phyloP scores from a whole-genome alignment of 2,888 invertebrate genomes.

The Byasa hedistus region DNA sequence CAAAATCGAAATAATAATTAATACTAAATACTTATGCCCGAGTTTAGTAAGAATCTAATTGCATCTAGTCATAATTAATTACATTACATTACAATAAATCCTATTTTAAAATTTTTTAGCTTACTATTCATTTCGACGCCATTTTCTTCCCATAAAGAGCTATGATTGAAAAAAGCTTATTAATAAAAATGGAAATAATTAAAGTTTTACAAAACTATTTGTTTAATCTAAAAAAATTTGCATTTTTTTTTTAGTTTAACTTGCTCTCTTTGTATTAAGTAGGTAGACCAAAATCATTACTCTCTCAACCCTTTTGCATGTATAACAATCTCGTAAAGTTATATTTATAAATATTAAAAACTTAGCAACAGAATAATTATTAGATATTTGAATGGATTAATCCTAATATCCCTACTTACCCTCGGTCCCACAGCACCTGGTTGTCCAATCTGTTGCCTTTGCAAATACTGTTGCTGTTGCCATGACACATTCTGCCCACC shows the following conservation, averaged over 20 bases:
- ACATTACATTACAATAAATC: not conserved
- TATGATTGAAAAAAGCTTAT: conserved; percentile 9
- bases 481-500: conserved; percentile 72
- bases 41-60: too few species aligned
- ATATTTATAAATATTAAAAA: too few species aligned
- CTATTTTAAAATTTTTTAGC: not conserved
- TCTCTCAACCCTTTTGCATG: too few species aligned
- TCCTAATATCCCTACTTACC: conserved; percentile 49
- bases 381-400: not conserved
- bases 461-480: conserved; percentile 76
- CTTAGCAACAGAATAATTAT: too few species aligned
- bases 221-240: too few species aligned
- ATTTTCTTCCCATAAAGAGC: conserved; percentile 16
- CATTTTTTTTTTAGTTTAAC: too few species aligned
- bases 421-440: conserved; percentile 75
- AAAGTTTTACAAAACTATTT: too few species aligned
- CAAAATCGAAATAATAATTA: not conserved
- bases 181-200: conserved; percentile 29
- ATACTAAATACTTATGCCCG: not conserved
- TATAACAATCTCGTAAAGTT: too few species aligned
- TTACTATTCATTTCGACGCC: conserved; percentile 16
- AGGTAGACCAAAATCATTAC: too few species aligned
- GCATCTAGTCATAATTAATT: not conserved
- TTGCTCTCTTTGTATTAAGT: too few species aligned
- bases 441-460: conserved; percentile 76